Evolutionary conservation across 1,140 invertebrate species (phyloP).

Genomic region (Bombus sylvicola): DNA sequence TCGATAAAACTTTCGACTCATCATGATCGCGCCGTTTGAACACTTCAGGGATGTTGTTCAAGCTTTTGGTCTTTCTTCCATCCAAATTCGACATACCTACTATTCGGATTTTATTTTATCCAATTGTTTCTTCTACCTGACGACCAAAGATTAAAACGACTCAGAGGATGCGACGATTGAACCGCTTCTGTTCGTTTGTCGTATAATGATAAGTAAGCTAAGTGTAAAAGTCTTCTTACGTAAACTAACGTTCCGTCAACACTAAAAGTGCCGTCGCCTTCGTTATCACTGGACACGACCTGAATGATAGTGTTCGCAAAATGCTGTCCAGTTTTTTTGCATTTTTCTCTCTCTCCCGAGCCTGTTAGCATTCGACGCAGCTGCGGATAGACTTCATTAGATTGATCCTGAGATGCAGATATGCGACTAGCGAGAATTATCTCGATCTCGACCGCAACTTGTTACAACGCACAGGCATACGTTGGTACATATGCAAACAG

Average conservation of each 20-base stretch:
- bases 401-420: background rate
- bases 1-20: too few relatives aligned
- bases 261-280: background rate
- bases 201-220: background rate
- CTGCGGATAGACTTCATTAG: background rate
- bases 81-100: background rate
- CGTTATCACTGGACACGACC: background rate
- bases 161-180: background rate
- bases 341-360: background rate
- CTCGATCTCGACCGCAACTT: background rate
- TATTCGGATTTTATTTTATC: background rate
- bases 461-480: background rate
- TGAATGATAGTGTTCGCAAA: slow-evolving; percentile 17
- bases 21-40: background rate
- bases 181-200: background rate
- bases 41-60: background rate
- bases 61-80: slow-evolving; percentile 13
- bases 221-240: background rate
- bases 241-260: background rate
- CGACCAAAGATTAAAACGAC: background rate
- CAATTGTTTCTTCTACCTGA: background rate
- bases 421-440: background rate
- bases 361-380: background rate
- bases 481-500: background rate
- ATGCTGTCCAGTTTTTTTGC: background rate